These are phyloP conservation scores for Hermatobates lingyangjiaoensis DNA, from an alignment of 1,140 invertebrate species.

Conservation along the genomic window DNA sequence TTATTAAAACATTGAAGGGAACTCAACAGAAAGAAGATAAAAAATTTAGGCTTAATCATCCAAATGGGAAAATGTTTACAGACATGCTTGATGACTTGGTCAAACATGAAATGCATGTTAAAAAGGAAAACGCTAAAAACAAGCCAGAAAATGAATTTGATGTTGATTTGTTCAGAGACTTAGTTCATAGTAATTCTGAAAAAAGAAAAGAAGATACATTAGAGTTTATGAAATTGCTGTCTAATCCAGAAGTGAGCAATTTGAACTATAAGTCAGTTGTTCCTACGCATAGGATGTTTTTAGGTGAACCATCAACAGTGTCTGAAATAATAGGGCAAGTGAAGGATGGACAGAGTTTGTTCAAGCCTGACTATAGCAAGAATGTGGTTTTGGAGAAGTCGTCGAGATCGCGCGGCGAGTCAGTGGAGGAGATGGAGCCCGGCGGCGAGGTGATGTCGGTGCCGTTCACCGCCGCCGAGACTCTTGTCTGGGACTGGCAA, in stretches of 20 bases:
- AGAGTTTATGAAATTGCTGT: background rate
- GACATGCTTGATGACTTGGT: background rate
- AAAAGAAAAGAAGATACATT: slow-evolving; percentile 1
- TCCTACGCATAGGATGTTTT: slow-evolving; percentile 8
- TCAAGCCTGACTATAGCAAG: background rate
- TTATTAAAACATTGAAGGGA: slow-evolving; percentile 13
- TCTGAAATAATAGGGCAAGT: slow-evolving; percentile 7
- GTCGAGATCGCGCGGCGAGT: slow-evolving; percentile 1
- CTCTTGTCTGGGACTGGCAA: slow-evolving; percentile 32
- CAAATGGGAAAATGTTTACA: background rate
- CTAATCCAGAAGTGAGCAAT: background rate
- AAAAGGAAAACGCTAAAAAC: background rate
- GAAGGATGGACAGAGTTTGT: slow-evolving; percentile 7
- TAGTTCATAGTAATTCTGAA: background rate
- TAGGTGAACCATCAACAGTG: slow-evolving; percentile 12
- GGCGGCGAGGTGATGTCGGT: slow-evolving; percentile 7
- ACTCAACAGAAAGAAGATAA: slow-evolving; percentile 5
- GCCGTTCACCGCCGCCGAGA: slow-evolving; percentile 15
- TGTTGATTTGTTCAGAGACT: background rate
- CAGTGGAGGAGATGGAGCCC: background rate
- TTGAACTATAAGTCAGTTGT: background rate
- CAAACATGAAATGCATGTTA: background rate
- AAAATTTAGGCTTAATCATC: slow-evolving; percentile 3
- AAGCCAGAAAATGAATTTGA: background rate
- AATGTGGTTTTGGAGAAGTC: slow-evolving; percentile 8